Conservation (phyloP, 2,113 vertebrate species). For the Diadophis punctatus region DNA sequence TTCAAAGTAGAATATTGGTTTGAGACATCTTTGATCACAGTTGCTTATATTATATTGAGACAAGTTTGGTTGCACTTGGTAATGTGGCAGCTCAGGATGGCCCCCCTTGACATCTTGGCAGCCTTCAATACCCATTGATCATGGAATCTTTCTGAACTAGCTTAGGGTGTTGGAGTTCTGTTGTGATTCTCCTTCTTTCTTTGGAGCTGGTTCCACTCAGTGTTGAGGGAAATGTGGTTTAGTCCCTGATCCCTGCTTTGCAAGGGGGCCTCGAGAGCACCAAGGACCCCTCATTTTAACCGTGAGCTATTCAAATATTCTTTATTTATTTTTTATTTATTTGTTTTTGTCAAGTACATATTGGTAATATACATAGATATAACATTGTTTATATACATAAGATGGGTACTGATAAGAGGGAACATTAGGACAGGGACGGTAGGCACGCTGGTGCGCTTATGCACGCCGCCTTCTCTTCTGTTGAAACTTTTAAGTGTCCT, state of each 20-base stretch:
- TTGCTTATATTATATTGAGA: neutral
- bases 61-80: neutral
- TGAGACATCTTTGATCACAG: neutral
- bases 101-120: neutral
- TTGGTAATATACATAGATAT: too few species aligned
- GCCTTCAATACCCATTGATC: neutral
- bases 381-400: too few species aligned
- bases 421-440: too few species aligned
- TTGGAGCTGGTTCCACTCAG: neutral
- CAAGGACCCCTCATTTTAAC: neutral
- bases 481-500: too few species aligned
- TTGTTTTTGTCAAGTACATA: too few species aligned
- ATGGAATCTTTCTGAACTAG: neutral
- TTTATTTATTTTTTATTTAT: too few species aligned
- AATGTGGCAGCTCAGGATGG: neutral
- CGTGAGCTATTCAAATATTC: neutral
- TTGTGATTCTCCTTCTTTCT: neutral
- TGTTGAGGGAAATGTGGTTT: neutral
- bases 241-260: neutral
- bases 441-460: too few species aligned
- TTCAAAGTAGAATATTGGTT: neutral
- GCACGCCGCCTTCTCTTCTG: too few species aligned
- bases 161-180: neutral
- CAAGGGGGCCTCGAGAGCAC: neutral
- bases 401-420: too few species aligned